Base-by-base conservation (phyloP, 2,888 invertebrate genomes). In the Yponomeuta cagnagella region DNA sequence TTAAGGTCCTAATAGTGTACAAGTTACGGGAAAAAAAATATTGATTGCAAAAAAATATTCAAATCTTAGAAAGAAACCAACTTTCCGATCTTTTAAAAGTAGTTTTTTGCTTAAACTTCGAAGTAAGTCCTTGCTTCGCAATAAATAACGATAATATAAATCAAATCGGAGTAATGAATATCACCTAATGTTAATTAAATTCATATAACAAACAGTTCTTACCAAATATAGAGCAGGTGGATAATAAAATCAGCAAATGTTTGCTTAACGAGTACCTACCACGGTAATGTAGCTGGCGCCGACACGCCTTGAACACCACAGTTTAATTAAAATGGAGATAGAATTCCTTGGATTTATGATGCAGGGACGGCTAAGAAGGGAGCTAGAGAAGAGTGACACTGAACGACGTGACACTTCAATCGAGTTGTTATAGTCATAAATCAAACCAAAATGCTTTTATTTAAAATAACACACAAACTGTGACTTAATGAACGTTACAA, bases 101-200 rank as follows among this genome's bases (percentile, higher is more conserved):
- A 58, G 2, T 58, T 58, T 15, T 15, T 58, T 52, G 52, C 52
- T 58, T 43, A 6, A 43, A 43, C 43, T 5, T 43, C 43, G 9
- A 8, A 43, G 43, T 58, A 58, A 15, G 3, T 15, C 15, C 15
- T 58, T 15, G 52, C 3, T 15, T 12, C 4, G 1, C 12, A 12
- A 58, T 58, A 58, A 58, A 58, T 5, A 58, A 58, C 52, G 15
- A 15, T 15, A 58, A 15, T 58, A 15, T 58, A 58, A 15, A 58
- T 58, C 52, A 15, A 4, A 58, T 58, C 15, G 52, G 12, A 58
- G 2, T 15, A 58, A 58, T 58, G 6, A 58, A 15, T 15, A 15
- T 58, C 52, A 58, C 15, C 52, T 58, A 58, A 58, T 58, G 52
- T 58, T 58, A 58, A 58, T 58, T 58, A 15, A 58, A 58, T 58